Evolutionary conservation across 2,113 vertebrate genomes (phyloP).

Genomic region (Kobus ellipsiprymnus): DNA sequence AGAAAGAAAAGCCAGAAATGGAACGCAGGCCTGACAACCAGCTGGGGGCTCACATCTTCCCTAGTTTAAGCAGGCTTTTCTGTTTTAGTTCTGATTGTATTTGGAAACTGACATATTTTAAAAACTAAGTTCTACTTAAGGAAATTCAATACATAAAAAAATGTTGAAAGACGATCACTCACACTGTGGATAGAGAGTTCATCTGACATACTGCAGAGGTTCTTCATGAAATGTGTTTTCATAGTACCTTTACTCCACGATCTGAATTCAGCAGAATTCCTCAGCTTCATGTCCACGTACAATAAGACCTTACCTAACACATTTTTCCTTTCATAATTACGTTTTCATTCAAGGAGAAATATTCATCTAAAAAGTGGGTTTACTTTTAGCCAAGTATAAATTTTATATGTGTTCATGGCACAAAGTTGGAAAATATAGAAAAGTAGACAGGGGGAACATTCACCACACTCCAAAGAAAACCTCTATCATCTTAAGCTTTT

Average conservation of each 20-base stretch:
- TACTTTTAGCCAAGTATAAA: background rate
- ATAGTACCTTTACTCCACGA: background rate
- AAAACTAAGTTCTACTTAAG: background rate
- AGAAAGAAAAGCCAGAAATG: background rate
- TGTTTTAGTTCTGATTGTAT: background rate
- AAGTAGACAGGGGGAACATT: background rate
- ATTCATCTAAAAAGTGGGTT: background rate
- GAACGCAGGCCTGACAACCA: background rate
- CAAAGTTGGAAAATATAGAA: background rate
- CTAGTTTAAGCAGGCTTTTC: background rate
- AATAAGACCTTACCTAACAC: background rate
- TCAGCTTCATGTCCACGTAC: fast-evolving
- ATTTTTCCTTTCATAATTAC: background rate
- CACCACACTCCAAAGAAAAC: background rate
- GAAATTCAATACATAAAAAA: background rate
- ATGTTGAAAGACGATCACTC: background rate
- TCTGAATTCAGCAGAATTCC: background rate
- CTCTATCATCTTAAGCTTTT: background rate
- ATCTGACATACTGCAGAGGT: background rate
- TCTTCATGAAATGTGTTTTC: background rate
- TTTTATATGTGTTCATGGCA: background rate
- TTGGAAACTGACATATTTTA: background rate
- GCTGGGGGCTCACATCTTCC: background rate
- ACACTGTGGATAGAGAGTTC: background rate
- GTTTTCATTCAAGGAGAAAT: background rate